Conservation (phyloP, 1,140 invertebrate genomes). For the Drosophila guanche region DNA sequence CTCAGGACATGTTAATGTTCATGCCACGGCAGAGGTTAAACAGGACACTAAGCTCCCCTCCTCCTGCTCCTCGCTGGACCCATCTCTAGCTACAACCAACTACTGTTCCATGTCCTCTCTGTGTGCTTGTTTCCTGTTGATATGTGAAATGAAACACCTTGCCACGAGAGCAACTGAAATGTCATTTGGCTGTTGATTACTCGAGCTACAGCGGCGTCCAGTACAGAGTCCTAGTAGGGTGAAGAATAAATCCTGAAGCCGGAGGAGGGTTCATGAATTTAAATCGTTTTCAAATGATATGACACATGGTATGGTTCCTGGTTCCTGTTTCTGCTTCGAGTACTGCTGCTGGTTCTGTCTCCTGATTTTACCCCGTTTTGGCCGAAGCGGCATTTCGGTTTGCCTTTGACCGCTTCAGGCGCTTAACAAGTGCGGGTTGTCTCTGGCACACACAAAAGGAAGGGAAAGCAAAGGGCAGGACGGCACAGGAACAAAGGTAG, state of each 20-base stretch:
- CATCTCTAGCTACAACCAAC: neutral
- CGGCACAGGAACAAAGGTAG: constrained; percentile 4
- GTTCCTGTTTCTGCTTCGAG: neutral
- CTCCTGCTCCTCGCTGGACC: neutral
- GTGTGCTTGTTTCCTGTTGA: constrained; percentile 4
- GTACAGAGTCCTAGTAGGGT: neutral
- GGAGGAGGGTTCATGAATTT: constrained; percentile 25
- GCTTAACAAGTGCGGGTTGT: constrained; percentile 46
- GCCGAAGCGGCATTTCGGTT: neutral
- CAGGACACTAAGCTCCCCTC: constrained; percentile 35
- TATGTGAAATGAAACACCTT: constrained; percentile 51
- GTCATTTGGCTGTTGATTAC: constrained; percentile 29
- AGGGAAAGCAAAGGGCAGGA: neutral
- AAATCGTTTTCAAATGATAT: constrained; percentile 44
- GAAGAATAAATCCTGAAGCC: constrained; percentile 2
- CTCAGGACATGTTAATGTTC: constrained; percentile 46
- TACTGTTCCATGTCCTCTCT: neutral
- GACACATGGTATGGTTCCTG: constrained; percentile 29
- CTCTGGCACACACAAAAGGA: neutral
- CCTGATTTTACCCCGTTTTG: constrained; percentile 16
- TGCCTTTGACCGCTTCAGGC: constrained; percentile 37
- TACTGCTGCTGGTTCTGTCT: constrained; percentile 3
- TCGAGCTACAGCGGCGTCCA: too few relatives aligned
- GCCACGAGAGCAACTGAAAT: constrained; percentile 43
- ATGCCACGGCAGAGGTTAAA: constrained; percentile 38